phyloP scores from a whole-genome alignment of 2,888 invertebrate species.

The Phrixothrix hirtus region DNA sequence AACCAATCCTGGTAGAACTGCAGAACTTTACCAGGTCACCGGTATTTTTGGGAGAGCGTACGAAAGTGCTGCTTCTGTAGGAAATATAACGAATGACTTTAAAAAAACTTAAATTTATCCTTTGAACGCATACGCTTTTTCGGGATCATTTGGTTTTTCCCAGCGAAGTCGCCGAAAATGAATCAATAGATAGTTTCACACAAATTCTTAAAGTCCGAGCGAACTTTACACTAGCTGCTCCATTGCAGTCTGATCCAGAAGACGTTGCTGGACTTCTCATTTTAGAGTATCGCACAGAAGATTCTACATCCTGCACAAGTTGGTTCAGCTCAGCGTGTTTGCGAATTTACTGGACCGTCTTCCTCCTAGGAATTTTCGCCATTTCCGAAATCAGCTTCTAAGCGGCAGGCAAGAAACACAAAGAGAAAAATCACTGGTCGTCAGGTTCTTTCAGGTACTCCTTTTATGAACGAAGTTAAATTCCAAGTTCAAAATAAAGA shows the following conservation, averaged over 20 bases:
- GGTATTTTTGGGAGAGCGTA: no score
- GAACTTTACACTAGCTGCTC: neutral
- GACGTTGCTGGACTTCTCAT: slow-evolving; percentile 1
- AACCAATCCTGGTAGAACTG: slow-evolving; percentile 5
- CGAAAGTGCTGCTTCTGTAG: slow-evolving; percentile 9
- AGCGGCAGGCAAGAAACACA: slow-evolving; percentile 1
- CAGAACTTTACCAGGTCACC: slow-evolving; percentile 4
- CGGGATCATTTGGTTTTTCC: slow-evolving; percentile 23
- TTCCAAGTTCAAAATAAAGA: no score
- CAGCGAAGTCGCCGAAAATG: slow-evolving; percentile 13
- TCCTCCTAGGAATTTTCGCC: neutral
- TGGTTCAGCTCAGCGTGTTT: no score
- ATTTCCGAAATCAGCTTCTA: no score
- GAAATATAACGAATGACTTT: slow-evolving; percentile 12
- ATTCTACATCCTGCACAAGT: neutral
- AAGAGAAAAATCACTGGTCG: slow-evolving; percentile 3
- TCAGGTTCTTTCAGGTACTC: no score
- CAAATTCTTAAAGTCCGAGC: no score
- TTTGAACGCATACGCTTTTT: slow-evolving; percentile 13
- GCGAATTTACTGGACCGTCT: neutral
- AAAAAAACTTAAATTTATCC: slow-evolving; percentile 13
- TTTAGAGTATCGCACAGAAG: neutral
- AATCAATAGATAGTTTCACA: no score
- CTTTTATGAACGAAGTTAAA: no score
- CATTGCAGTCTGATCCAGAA: neutral